Conservation (phyloP, 2,113 vertebrate genomes). For the Chaetodon auriga region DNA sequence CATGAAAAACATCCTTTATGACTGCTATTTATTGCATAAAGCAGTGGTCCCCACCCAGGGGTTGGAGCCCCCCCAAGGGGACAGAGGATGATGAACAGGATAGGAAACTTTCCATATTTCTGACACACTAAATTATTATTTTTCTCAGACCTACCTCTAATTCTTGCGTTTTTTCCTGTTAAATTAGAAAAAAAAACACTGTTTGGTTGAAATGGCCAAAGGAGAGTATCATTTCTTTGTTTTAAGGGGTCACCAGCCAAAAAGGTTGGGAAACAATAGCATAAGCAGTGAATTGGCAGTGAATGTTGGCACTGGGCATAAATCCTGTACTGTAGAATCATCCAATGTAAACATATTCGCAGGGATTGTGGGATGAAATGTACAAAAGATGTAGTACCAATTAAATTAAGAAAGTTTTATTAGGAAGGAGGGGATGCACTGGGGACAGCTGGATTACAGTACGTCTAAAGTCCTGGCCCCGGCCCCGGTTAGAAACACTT, state of each 20-base stretch:
- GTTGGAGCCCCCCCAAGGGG: too few relatives aligned
- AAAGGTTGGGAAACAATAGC: not conserved
- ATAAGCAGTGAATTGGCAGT: not conserved
- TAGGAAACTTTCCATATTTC: too few relatives aligned
- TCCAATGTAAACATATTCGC: not conserved
- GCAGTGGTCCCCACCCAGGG: too few relatives aligned
- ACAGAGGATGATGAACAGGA: too few relatives aligned
- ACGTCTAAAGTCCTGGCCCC: not conserved
- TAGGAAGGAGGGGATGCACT: not conserved
- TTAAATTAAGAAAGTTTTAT: too few relatives aligned
- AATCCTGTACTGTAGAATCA: not conserved
- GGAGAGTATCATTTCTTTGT: not conserved
- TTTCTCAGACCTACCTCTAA: too few relatives aligned
- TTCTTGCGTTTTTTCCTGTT: too few relatives aligned
- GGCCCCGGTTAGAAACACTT: not conserved
- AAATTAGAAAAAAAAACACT: too few relatives aligned
- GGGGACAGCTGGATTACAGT: too few relatives aligned
- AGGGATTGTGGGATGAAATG: not conserved
- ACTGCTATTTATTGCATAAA: too few relatives aligned
- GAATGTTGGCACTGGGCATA: not conserved
- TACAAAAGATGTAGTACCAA: not conserved
- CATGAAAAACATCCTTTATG: too few relatives aligned
- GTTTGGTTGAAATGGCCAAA: not conserved
- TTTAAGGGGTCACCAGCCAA: not conserved
- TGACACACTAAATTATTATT: too few relatives aligned